These are phyloP conservation scores for Dryobota labecula DNA, from an alignment of 2,888 invertebrate genomes.

Conservation along the genomic window DNA sequence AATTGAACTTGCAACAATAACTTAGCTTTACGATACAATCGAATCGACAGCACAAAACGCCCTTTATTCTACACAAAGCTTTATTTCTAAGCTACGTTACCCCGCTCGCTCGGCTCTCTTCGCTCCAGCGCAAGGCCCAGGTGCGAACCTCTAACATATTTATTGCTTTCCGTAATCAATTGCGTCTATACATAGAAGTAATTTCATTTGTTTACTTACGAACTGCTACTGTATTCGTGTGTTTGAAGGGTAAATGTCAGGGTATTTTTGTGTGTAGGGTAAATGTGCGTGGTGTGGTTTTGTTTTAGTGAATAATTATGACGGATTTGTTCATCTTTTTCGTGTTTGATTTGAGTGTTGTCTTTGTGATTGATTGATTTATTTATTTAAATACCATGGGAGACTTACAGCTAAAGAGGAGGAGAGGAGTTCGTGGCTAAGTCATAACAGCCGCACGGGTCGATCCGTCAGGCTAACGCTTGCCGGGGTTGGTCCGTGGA, in stretches of 20 bases:
- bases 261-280: background rate
- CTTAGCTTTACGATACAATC: slow-evolving; percentile 16
- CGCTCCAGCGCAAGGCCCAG: slow-evolving; percentile 33
- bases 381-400: no score
- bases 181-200: slow-evolving; percentile 44
- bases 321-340: background rate
- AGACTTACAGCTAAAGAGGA: no score
- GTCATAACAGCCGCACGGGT: no score
- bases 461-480: no score
- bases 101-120: slow-evolving; percentile 28
- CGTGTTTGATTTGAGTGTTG: background rate
- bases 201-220: slow-evolving; percentile 46
- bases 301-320: slow-evolving; percentile 10
- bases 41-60: slow-evolving; percentile 22
- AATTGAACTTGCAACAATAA: slow-evolving; percentile 19
- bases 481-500: no score
- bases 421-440: no score
- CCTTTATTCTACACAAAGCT: slow-evolving; percentile 35
- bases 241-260: slow-evolving; percentile 30
- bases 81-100: slow-evolving; percentile 27
- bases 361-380: no score
- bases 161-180: slow-evolving; percentile 58
- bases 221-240: slow-evolving; percentile 6
- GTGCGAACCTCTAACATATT: slow-evolving; percentile 58
- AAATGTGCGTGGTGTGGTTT: background rate